Evolutionary conservation across 2,797 vertebrate species (phyloP).

Genomic region (Coluber constrictor): DNA sequence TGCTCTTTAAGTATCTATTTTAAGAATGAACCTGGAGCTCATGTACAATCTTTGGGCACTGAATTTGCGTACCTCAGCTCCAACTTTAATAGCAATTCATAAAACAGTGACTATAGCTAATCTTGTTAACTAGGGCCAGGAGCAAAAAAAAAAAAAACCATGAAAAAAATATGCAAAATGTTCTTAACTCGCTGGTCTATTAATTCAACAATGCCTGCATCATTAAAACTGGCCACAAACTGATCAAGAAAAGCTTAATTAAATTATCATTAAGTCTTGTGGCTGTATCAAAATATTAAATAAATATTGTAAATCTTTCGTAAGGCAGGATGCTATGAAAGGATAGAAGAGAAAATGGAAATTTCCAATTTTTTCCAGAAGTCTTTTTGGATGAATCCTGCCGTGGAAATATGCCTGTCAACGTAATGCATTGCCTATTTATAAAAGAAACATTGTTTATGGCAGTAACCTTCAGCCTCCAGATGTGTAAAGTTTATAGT

Average conservation of each 20-base stretch:
- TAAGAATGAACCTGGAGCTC: not conserved
- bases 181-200: not conserved
- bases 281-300: not conserved
- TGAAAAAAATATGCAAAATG: not conserved
- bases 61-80: not conserved
- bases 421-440: not conserved
- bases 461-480: not conserved
- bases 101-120: not conserved
- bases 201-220: not conserved
- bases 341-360: not conserved
- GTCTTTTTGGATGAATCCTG: not conserved
- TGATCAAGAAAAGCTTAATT: not conserved
- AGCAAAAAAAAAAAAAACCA: not conserved
- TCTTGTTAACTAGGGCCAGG: not conserved
- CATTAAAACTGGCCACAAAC: not conserved
- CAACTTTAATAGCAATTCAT: not conserved
- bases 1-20: not conserved
- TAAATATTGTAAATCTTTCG: not conserved
- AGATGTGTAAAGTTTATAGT: not conserved
- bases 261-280: not conserved
- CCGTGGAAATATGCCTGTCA: not conserved
- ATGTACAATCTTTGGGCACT: too few species aligned
- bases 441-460: not conserved
- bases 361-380: not conserved
- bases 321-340: not conserved